Percentiles rank a stretch among this genome's conserved stretches.
Evolutionary conservation across 2,888 invertebrate genomes (phyloP).

Genomic region (Mythimna vitellina): DNA sequence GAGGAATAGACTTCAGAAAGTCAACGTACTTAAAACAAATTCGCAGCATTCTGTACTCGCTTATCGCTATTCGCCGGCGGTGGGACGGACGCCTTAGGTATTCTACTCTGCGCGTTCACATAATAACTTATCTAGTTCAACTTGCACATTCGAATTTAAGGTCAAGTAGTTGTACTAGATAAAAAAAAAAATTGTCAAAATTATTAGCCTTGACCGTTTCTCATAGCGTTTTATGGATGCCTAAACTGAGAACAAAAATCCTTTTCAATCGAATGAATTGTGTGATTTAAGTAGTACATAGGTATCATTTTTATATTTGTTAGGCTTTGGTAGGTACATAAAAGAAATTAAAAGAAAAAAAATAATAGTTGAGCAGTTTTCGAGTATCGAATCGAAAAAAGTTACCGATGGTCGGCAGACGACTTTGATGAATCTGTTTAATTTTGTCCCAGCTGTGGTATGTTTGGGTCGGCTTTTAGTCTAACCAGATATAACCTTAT

Average conservation of each 20-base stretch:
- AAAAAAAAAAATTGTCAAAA: constrained; percentile 8
- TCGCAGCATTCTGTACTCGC: background rate
- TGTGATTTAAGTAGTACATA: background rate
- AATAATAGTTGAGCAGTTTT: too few relatives aligned
- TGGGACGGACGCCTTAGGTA: background rate
- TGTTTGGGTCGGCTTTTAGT: background rate
- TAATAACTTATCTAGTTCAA: constrained; percentile 15
- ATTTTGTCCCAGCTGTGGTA: background rate
- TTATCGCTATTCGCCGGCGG: background rate
- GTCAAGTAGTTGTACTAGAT: constrained; percentile 12
- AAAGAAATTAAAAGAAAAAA: background rate
- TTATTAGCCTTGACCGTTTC: constrained; percentile 23
- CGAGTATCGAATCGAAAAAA: too few relatives aligned
- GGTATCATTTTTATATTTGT: background rate
- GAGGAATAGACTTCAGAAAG: too few relatives aligned
- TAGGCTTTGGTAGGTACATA: background rate
- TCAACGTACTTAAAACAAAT: too few relatives aligned
- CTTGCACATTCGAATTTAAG: constrained; percentile 12
- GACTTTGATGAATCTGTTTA: background rate
- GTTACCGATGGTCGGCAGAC: background rate
- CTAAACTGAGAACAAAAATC: background rate
- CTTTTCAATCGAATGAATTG: background rate
- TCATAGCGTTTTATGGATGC: background rate
- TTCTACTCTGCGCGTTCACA: background rate
- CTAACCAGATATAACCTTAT: background rate